Percentiles rank a stretch among this genome's conserved stretches.
Conservation (phyloP, 1,140 invertebrate genomes). For the Eriocheir sinensis region DNA sequence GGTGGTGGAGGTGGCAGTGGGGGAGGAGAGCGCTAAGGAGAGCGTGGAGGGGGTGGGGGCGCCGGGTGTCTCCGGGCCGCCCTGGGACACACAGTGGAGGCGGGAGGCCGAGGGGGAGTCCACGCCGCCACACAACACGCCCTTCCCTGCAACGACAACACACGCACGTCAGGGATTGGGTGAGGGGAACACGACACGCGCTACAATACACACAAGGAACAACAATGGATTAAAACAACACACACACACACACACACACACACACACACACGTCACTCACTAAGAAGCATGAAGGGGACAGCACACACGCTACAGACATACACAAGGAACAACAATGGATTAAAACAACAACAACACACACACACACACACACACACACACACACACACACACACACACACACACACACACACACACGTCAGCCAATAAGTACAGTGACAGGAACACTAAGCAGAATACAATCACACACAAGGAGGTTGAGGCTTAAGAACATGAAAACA, state of each 20-base stretch:
- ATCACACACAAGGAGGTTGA: background rate
- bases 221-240: background rate
- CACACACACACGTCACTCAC: background rate
- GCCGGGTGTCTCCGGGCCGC: constrained; percentile 33
- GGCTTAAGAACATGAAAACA: no score
- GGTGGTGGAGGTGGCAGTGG: constrained; percentile 41
- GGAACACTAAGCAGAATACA: background rate
- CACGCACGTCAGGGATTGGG: background rate
- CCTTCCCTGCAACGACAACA: constrained; percentile 65
- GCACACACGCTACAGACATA: background rate
- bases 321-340: background rate
- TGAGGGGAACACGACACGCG: background rate
- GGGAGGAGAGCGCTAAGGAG: constrained; percentile 35
- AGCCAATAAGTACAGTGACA: background rate
- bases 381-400: background rate
- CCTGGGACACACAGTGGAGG: constrained; percentile 63
- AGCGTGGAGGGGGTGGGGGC: background rate
- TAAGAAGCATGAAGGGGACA: background rate
- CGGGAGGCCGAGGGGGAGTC: constrained; percentile 58
- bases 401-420: background rate
- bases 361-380: background rate
- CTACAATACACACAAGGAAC: background rate
- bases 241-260: background rate
- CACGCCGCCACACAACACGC: constrained; percentile 60
- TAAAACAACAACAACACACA: background rate